These are phyloP conservation scores for Cygnus buccinator DNA, from an alignment of 2,113 vertebrate species.

Conservation along the genomic window DNA sequence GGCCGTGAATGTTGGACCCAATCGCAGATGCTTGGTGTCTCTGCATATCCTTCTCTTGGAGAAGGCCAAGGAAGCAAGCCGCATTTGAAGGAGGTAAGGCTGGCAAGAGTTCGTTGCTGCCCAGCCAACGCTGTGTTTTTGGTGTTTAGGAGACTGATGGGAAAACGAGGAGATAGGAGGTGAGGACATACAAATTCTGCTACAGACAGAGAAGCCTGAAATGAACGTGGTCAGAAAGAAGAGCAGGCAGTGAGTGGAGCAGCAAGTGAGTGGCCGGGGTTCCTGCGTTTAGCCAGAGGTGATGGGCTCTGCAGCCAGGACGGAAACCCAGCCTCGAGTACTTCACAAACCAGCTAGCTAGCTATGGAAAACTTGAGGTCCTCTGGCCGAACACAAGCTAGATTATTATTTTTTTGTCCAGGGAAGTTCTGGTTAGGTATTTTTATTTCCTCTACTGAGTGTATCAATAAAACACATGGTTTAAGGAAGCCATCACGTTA, in stretches of 20 bases:
- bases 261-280: not conserved
- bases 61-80: not conserved
- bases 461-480: not conserved
- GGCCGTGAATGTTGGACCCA: not conserved
- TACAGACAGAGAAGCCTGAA: not conserved
- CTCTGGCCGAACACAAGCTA: not conserved
- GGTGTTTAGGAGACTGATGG: not conserved
- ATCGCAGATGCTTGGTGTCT: not conserved
- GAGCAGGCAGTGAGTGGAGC: no score
- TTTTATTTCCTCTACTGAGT: not conserved
- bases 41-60: not conserved
- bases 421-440: not conserved
- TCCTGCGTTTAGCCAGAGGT: not conserved
- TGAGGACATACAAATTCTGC: not conserved
- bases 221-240: not conserved
- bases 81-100: not conserved
- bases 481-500: not conserved
- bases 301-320: not conserved
- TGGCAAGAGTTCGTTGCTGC: not conserved
- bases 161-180: not conserved
- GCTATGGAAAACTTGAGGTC: not conserved
- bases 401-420: not conserved
- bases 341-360: not conserved
- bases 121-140: fast-evolving
- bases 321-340: fast-evolving